phyloP scores from a whole-genome alignment of 2,113 vertebrate genomes.

The Rhinoptilus africanus region DNA sequence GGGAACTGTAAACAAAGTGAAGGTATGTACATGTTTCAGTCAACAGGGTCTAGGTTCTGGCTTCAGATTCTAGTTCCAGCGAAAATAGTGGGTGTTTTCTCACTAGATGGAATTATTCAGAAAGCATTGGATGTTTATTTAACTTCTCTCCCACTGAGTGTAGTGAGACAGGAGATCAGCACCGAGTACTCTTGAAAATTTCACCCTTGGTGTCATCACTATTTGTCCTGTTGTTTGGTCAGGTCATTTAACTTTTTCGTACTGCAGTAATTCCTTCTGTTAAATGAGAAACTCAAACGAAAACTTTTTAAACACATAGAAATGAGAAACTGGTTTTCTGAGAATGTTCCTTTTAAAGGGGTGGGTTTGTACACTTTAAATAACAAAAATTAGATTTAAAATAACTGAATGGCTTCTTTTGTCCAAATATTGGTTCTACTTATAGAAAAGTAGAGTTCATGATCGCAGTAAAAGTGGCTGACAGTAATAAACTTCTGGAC shows the following conservation, averaged over 20 bases:
- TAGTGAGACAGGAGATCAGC: background rate
- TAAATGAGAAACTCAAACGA: background rate
- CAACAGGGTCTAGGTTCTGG: background rate
- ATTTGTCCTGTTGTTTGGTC: background rate
- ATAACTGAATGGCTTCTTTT: background rate
- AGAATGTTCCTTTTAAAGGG: background rate
- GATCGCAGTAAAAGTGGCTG: background rate
- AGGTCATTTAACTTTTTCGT: background rate
- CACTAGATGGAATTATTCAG: background rate
- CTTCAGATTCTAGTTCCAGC: background rate
- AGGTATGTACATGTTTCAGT: background rate
- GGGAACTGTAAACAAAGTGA: constrained; percentile 4
- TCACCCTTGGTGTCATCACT: background rate
- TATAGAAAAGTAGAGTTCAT: background rate
- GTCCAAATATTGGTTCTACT: background rate
- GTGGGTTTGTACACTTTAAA: background rate
- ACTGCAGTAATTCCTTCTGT: background rate
- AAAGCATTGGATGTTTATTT: constrained; percentile 3
- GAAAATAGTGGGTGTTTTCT: background rate
- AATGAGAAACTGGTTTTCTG: background rate
- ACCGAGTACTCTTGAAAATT: background rate
- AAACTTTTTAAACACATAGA: background rate
- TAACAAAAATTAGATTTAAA: background rate
- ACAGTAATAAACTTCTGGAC: background rate
- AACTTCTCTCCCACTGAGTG: background rate